Evolutionary conservation across 2,888 invertebrate species (phyloP).

Genomic region (Harpalus rufipes): DNA sequence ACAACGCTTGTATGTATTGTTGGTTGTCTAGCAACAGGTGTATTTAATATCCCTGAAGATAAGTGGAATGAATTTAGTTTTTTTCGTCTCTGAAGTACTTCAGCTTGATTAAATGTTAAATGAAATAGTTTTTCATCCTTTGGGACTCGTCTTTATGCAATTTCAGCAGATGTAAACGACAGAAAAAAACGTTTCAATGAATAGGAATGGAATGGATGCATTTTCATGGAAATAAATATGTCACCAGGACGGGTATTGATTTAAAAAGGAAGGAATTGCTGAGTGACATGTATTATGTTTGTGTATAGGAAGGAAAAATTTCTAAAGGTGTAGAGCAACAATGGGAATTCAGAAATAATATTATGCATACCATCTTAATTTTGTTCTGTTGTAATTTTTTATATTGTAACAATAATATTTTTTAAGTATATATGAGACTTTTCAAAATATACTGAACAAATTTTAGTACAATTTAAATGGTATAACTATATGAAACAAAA

Average conservation of each 20-base stretch:
- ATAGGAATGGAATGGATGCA: not conserved
- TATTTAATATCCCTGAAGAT: conserved; percentile 18
- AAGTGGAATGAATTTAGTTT: conserved; percentile 41
- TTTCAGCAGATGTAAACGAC: conserved; percentile 11
- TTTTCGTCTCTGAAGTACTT: conserved; percentile 7
- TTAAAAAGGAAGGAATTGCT: not conserved
- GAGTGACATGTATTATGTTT: not conserved
- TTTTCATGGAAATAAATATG: conserved; percentile 13
- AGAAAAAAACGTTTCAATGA: not conserved
- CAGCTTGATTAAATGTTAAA: conserved; percentile 42
- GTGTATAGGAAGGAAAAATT: not conserved
- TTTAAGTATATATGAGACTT: too few relatives aligned
- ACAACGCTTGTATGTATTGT: conserved; percentile 41
- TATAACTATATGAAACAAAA: too few relatives aligned
- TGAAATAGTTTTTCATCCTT: conserved; percentile 25
- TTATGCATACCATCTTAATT: not conserved
- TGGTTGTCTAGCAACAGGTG: conserved; percentile 63
- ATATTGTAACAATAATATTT: too few relatives aligned
- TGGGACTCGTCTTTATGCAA: not conserved
- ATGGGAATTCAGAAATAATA: not conserved
- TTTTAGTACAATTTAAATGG: too few relatives aligned
- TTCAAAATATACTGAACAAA: too few relatives aligned
- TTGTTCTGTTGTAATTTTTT: too few relatives aligned
- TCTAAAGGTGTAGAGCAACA: not conserved
- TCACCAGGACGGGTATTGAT: not conserved